These are phyloP conservation scores for Geotrupes spiniger DNA, from an alignment of 2,888 invertebrate genomes.

Conservation along the genomic window DNA sequence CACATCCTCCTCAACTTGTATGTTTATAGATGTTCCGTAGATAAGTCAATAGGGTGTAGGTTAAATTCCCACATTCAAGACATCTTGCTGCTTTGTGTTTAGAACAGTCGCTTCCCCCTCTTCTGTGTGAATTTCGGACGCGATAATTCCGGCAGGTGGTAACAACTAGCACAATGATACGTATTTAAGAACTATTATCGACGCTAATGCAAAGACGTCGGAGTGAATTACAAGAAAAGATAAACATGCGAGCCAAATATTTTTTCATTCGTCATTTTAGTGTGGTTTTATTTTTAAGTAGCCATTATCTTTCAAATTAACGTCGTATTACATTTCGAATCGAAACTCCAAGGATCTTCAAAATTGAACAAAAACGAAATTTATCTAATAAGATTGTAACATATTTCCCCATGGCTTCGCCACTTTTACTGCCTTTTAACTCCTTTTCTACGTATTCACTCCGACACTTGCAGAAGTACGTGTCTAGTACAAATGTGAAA, in stretches of 20 bases:
- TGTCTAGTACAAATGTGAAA: neutral
- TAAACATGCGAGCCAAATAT: too few species aligned
- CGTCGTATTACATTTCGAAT: too few species aligned
- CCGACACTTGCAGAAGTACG: too few species aligned
- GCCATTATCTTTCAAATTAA: too few species aligned
- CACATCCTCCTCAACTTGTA: slow-evolving; percentile 36
- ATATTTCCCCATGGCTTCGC: too few species aligned
- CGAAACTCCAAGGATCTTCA: too few species aligned
- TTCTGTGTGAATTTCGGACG: neutral
- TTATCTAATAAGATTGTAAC: too few species aligned
- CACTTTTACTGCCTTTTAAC: too few species aligned
- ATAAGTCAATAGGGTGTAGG: slow-evolving; percentile 37
- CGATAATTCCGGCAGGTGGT: neutral
- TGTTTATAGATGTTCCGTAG: slow-evolving; percentile 35
- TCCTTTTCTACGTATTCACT: too few species aligned
- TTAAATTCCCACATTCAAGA: slow-evolving; percentile 38
- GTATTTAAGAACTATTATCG: slow-evolving; percentile 1
- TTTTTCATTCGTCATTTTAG: too few species aligned
- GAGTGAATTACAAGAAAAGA: neutral
- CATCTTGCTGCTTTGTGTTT: slow-evolving; percentile 46
- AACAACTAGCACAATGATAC: neutral
- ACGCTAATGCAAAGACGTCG: neutral
- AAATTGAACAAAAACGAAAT: too few species aligned
- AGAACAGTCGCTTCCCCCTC: slow-evolving; percentile 42
- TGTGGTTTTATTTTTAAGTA: too few species aligned